Percentiles rank a stretch among this genome's conserved stretches.
Evolutionary conservation across 2,888 invertebrate genomes (phyloP).

Genomic region (Callosobruchus maculatus): DNA sequence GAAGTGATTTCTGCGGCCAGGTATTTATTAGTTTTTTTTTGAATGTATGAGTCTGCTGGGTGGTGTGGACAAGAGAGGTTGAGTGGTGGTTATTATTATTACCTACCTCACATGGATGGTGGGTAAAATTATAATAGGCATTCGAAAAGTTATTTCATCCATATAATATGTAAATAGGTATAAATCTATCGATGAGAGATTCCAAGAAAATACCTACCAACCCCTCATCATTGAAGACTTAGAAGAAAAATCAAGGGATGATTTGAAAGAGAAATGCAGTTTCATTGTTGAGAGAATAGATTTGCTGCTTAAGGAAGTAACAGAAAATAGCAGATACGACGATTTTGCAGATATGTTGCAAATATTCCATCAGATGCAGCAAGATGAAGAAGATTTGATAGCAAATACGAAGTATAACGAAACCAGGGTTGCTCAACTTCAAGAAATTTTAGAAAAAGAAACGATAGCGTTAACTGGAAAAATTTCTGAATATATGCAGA

Average conservation of each 20-base stretch:
- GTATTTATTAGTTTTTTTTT: no score
- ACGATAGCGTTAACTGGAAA: constrained; percentile 16
- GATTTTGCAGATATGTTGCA: constrained; percentile 21
- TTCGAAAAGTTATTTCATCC: no score
- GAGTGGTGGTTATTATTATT: no score
- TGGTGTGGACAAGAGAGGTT: no score
- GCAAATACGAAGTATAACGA: constrained; percentile 16
- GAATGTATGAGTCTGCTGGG: no score
- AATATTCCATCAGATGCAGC: constrained; percentile 16
- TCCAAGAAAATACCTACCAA: constrained; percentile 1
- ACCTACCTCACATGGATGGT: no score
- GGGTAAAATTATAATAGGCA: no score
- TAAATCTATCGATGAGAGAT: constrained; percentile 19
- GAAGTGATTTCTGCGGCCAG: no score
- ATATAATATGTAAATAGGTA: constrained; percentile 11
- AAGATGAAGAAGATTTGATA: constrained; percentile 19
- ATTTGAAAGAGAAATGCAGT: constrained; percentile 19
- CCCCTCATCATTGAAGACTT: neutral
- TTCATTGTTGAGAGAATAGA: constrained; percentile 21
- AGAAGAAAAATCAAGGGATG: constrained; percentile 9
- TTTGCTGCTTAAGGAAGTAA: constrained; percentile 21
- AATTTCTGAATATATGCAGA: constrained; percentile 24
- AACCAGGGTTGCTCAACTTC: constrained; percentile 20
- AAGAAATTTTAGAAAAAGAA: constrained; percentile 25
- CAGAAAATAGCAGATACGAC: constrained; percentile 13